phyloP scores from a whole-genome alignment of 2,113 vertebrate genomes.

The Gopherus flavomarginatus region DNA sequence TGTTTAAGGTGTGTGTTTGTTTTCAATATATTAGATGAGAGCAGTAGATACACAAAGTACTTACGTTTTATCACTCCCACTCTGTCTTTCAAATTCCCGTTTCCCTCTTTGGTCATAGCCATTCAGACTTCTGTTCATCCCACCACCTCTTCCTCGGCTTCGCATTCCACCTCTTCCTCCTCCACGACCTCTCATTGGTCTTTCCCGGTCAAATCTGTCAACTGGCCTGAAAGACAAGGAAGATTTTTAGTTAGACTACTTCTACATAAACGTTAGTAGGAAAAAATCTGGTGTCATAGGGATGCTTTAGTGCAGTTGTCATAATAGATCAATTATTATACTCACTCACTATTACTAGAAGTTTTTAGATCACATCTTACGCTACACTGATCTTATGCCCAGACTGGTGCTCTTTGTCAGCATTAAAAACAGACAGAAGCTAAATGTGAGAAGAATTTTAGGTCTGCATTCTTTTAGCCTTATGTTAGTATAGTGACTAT shows the following conservation, averaged over 20 bases:
- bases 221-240: slow-evolving; percentile 65
- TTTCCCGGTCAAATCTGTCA: slow-evolving; percentile 73
- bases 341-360: background rate
- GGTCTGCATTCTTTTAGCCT: background rate
- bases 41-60: slow-evolving; percentile 50
- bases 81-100: slow-evolving; percentile 85
- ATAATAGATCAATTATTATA: background rate
- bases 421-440: background rate
- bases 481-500: background rate
- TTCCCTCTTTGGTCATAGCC: slow-evolving; percentile 85
- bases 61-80: slow-evolving; percentile 82
- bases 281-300: background rate
- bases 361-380: background rate
- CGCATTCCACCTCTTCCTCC: slow-evolving; percentile 76
- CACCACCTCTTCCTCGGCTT: slow-evolving; percentile 81
- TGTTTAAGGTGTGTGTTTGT: background rate
- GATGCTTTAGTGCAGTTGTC: background rate
- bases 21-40: background rate
- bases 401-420: background rate
- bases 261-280: background rate
- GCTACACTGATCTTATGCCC: background rate
- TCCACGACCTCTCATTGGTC: slow-evolving; percentile 70
- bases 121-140: slow-evolving; percentile 74
- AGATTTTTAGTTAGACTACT: background rate
- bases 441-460: background rate